A percentile compares a stretch with the other conserved stretches of the same genome.
These are phyloP conservation scores for Synergus gifuensis DNA, from an alignment of 2,888 invertebrate species.

Conservation along the genomic window DNA sequence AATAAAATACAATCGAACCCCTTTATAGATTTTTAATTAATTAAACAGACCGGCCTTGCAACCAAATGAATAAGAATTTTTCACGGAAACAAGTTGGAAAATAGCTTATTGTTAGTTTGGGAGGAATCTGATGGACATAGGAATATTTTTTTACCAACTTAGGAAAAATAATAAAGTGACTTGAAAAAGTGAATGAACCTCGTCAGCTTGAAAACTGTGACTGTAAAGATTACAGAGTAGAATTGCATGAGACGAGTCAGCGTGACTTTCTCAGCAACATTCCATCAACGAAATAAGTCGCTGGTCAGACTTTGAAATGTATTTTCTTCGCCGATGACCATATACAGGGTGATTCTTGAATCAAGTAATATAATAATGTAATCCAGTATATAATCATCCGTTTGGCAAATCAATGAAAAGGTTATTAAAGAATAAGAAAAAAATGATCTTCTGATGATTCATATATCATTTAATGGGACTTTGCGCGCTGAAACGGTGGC, in stretches of 20 bases:
- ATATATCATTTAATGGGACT: conserved; percentile 21
- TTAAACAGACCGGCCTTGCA: neutral
- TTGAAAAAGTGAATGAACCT: conserved; percentile 4
- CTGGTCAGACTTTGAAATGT: conserved; percentile 8
- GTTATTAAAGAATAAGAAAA: neutral
- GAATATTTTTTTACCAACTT: neutral
- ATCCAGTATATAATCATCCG: conserved; percentile 2
- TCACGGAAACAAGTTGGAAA: too few species aligned
- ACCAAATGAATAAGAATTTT: too few species aligned
- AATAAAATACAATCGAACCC: neutral
- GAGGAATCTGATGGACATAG: neutral
- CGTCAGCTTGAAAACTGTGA: conserved; percentile 10
- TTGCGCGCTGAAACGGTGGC: conserved; percentile 31
- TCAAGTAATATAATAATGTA: conserved; percentile 26
- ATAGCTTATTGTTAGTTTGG: too few species aligned
- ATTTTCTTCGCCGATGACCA: neutral
- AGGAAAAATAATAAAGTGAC: neutral
- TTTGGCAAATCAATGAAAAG: neutral
- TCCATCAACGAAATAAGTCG: conserved; percentile 24
- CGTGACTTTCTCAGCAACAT: conserved; percentile 27
- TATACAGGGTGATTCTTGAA: conserved; percentile 20
- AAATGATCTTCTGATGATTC: conserved; percentile 2
- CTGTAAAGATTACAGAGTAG: conserved; percentile 10
- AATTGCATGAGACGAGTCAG: conserved; percentile 31
- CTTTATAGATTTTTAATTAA: neutral